phyloP scores from a whole-genome alignment of 2,888 invertebrate genomes.

The Horisme vitalbata region DNA sequence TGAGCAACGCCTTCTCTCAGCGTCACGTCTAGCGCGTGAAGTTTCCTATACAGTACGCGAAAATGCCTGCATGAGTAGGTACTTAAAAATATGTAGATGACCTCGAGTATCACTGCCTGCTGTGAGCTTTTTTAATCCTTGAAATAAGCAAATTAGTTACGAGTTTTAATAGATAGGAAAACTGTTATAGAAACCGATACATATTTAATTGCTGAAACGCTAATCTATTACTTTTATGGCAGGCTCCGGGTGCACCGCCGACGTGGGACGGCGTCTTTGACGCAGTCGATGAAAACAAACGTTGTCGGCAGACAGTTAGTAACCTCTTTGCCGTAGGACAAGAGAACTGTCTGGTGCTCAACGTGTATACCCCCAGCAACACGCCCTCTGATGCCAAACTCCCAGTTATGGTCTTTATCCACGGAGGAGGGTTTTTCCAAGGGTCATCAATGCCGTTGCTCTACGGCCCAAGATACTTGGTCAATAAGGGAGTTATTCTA shows the following conservation, averaged over 20 bases:
- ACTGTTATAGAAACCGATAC: too few relatives aligned
- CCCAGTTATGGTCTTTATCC: slow-evolving; percentile 70
- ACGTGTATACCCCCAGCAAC: slow-evolving; percentile 58
- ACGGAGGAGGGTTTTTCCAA: slow-evolving; percentile 66
- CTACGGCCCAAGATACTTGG: slow-evolving; percentile 64
- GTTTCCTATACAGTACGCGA: too few relatives aligned
- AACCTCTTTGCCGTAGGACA: slow-evolving; percentile 42
- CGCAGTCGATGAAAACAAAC: slow-evolving; percentile 56
- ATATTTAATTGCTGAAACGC: too few relatives aligned
- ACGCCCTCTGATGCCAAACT: slow-evolving; percentile 34
- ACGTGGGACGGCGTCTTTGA: slow-evolving; percentile 60
- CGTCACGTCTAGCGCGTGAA: too few relatives aligned
- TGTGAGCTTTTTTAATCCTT: too few relatives aligned
- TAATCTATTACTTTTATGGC: too few relatives aligned
- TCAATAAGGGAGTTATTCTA: slow-evolving; percentile 59
- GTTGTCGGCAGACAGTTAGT: slow-evolving; percentile 52
- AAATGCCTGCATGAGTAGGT: too few relatives aligned
- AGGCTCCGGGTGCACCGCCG: slow-evolving; percentile 65
- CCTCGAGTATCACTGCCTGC: too few relatives aligned
- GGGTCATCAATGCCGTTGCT: slow-evolving; percentile 52
- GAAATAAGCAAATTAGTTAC: too few relatives aligned
- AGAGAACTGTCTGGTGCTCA: slow-evolving; percentile 58
- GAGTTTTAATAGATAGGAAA: too few relatives aligned
- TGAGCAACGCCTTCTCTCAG: too few relatives aligned
- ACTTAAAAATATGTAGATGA: too few relatives aligned